Base-by-base conservation (phyloP, 2,888 invertebrate species). In the Tortrix viridana region DNA sequence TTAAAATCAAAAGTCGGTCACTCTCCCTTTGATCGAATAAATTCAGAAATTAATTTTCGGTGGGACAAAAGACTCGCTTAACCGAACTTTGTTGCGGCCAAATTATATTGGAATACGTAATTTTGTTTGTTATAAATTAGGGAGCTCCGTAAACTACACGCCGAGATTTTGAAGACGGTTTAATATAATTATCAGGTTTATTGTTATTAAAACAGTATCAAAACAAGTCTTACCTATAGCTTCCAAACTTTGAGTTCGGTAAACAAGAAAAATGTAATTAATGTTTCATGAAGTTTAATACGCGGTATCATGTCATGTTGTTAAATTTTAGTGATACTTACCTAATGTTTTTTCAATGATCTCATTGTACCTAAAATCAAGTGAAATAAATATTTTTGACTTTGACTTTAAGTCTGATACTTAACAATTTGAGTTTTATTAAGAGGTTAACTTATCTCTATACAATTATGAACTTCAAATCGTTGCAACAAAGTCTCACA, bases 1-100 rank as follows among this genome's bases (percentile, higher is more conserved):
- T 81, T 81, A 71, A 65, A 65, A 74, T 76, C 69, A 66, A 72
- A 78, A 74, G 72, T 73, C 65, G 66, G 66, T 56, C 66, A 72
- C 70, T 69, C 66, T 69, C 69, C 76, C 53, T 80, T 77, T 79
- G 74, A 81, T 82, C 76, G 69, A 82, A 72, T 72, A 71, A 80
- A 74, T 73, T 75, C 65, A 64, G 65, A 72, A 77, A 81, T 77
- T 77, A 81, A 82, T 79, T 79, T 80, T 74, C 73, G 60, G 69
- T 66, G 65, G 69, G 69, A 73, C 71, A 73, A 73, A 69, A 69
- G 71, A 62, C 69, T 68, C 65, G 41, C 67, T 69, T 66, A 71
- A 69, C 68, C 71, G 67, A 74, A 77, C 72, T 76, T 73, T 67
- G 71, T 52, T 55, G 69, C 71, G 71, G 68, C 68, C 71, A 74